Conservation (phyloP, 2,797 vertebrate genomes). For the Cheirogaleus major region DNA sequence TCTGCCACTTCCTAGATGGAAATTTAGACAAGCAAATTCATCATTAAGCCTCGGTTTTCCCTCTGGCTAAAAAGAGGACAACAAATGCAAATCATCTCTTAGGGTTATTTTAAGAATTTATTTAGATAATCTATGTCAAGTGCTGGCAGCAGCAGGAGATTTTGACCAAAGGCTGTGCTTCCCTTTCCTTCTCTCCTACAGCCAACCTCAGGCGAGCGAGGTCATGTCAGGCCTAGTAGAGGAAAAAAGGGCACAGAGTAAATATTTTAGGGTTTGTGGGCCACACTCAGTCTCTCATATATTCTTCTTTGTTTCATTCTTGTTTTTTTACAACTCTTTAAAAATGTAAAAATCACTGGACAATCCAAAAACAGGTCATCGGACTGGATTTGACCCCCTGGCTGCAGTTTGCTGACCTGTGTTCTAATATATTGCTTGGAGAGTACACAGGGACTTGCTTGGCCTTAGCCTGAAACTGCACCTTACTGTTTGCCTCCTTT, state of each 20-base stretch:
- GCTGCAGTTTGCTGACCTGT: not conserved
- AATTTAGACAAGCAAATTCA: not conserved
- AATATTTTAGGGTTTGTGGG: not conserved
- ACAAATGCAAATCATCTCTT: not conserved
- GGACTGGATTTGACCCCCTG: not conserved
- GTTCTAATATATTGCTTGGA: not conserved
- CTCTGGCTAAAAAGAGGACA: not conserved
- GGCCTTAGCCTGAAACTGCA: not conserved
- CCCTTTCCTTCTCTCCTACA: not conserved
- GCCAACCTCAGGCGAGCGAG: not conserved
- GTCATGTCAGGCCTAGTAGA: not conserved
- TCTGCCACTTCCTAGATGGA: not conserved
- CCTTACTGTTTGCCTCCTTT: not conserved
- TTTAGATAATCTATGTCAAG: not conserved
- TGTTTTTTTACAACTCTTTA: not conserved
- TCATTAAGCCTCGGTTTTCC: not conserved
- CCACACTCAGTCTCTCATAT: not conserved
- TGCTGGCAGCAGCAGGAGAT: not conserved
- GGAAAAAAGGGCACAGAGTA: not conserved
- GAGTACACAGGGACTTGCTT: not conserved
- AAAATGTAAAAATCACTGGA: not conserved
- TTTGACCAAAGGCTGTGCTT: not conserved
- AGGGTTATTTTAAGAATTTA: not conserved
- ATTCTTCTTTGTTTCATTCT: not conserved
- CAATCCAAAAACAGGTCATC: not conserved